Evolutionary conservation across 2,888 invertebrate genomes (phyloP).

Genomic region (Drosophila hamatofila): DNA sequence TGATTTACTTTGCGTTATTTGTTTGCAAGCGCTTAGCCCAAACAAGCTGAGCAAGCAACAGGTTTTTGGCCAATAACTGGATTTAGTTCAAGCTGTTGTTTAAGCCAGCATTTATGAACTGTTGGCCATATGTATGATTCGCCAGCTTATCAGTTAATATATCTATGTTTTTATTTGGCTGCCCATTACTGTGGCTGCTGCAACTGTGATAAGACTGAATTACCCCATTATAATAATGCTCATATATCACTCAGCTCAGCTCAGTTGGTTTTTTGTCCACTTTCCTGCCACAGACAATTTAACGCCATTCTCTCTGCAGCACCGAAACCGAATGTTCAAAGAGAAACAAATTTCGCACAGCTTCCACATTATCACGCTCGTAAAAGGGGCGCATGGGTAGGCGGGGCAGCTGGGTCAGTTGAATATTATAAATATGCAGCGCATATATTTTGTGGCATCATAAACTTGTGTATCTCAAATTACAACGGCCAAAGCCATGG

Average conservation of each 20-base stretch:
- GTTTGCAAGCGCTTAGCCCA: slow-evolving; percentile 27
- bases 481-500: slow-evolving; percentile 52
- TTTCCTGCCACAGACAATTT: background rate
- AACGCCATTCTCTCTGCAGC: no score
- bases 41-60: slow-evolving; percentile 48
- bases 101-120: slow-evolving; percentile 10
- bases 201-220: slow-evolving; percentile 20
- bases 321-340: no score
- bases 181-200: slow-evolving; percentile 7
- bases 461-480: slow-evolving; percentile 81
- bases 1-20: slow-evolving; percentile 71
- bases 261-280: background rate
- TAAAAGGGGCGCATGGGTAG: slow-evolving; percentile 38
- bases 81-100: slow-evolving; percentile 17
- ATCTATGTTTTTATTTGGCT: background rate
- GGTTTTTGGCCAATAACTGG: slow-evolving; percentile 38
- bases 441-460: slow-evolving; percentile 79
- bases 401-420: slow-evolving; percentile 62
- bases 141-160: slow-evolving; percentile 1
- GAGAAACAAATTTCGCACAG: slow-evolving; percentile 42
- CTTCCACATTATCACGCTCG: slow-evolving; percentile 62
- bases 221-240: slow-evolving; percentile 22
- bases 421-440: slow-evolving; percentile 79
- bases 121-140: background rate
- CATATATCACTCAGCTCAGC: slow-evolving; percentile 9